Base-by-base conservation (phyloP, 2,888 invertebrate genomes). In the Litoditis marina region DNA sequence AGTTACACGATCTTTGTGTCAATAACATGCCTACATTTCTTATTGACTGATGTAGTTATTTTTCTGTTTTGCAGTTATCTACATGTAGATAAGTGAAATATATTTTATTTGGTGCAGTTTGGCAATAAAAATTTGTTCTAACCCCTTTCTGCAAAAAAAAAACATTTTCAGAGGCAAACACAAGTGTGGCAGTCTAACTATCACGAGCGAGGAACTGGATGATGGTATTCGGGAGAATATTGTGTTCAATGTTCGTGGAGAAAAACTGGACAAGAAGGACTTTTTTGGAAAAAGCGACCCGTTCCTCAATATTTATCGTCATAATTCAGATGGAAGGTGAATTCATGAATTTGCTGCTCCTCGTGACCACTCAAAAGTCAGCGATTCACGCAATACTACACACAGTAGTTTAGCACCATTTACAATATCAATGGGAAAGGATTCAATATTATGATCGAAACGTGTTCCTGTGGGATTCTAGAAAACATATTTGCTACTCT, bases 211-310 rank as follows among this genome's bases (percentile, higher is more conserved):
- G 53, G 79, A 79, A 63, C 46, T 76, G 2, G 73, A 77, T 36
- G 65, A 76, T 16, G 77, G 72, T n/a, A 60, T 60, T 32, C 56
- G 67, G 8, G 76, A 76, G 56, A 31, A 63, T 28, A 59, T 66
- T 13, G 22, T 57, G 42, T 65, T 76, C 39, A 64, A 60, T 19
- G 34, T 66, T 30, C 57, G 58, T 30, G 76, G 73, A 11, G 46
- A 55, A 32, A 66, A 63, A 28, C 32, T 58, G 49, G 76, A 77
- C 58, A 78, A 76, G 60, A 80, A 80, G 57, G 77, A 78, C 44
- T 69, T 70, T 22, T 81, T 81, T 42, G 77, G 78, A 42, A 79
- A 79, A 63, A 73, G 77, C 7, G 78, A 82, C 42, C 77, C 80
- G 1, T 82, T 76, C 61, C 51, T 81, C 53, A 70, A 78, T 32